Percentiles rank a stretch among this genome's conserved stretches.
Conservation (phyloP, 2,888 invertebrate species). For the Drosophila basisetae region DNA sequence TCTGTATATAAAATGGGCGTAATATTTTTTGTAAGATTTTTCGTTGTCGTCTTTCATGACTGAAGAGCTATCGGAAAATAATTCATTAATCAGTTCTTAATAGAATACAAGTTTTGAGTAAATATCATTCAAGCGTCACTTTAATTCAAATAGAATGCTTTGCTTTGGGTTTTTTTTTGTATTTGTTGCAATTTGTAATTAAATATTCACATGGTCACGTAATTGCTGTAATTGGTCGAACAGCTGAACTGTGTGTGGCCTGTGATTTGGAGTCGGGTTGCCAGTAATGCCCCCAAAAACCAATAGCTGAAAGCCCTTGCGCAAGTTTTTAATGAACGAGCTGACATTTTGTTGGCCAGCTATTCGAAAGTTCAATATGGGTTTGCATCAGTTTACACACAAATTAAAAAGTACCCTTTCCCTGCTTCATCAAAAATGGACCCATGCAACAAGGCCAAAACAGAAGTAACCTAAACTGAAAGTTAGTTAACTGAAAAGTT, state of each 20-base stretch:
- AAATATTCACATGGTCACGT: constrained; percentile 48
- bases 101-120: too few species aligned
- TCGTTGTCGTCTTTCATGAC: background rate
- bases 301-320: constrained; percentile 49
- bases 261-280: constrained; percentile 54
- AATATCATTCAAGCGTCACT: background rate
- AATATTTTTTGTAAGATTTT: background rate
- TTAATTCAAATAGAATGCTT: constrained; percentile 4
- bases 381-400: constrained; percentile 74
- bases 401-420: constrained; percentile 63
- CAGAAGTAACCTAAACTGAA: constrained; percentile 47
- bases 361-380: constrained; percentile 74
- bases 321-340: constrained; percentile 73
- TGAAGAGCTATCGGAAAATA: too few species aligned
- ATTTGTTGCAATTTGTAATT: constrained; percentile 40
- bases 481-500: constrained; percentile 51
- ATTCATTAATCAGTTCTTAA: too few species aligned
- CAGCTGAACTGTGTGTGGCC: constrained; percentile 26
- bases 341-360: constrained; percentile 69
- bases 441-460: constrained; percentile 23
- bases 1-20: background rate
- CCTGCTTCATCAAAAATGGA: background rate
- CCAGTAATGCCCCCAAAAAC: constrained; percentile 21
- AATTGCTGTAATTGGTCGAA: constrained; percentile 20
- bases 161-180: background rate